Base-by-base conservation (phyloP, 2,888 invertebrate species). In the Phrixothrix hirtus region DNA sequence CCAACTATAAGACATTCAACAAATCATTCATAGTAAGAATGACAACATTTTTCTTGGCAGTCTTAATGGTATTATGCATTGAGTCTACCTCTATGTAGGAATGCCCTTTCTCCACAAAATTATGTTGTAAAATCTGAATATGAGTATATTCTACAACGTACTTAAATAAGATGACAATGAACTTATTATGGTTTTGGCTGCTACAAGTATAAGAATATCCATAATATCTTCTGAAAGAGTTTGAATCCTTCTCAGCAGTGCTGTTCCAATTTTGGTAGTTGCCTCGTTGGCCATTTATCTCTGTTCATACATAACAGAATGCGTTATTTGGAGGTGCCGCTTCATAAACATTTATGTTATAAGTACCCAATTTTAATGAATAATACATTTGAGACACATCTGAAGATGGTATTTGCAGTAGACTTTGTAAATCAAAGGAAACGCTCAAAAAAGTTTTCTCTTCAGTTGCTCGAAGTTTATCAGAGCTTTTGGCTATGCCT, bases 281-380 rank as follows among this genome's bases (percentile, higher is more conserved):
- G 11, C 36, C 21, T 11, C 21, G 9, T 36, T 36, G 17, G 10
- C 17, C 21, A 55, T 36, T 36, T 21, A 17, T 11, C 25, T 36
- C 21, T 6, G 21, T 36, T 21, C 36, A 36, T 2, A 21, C 10
- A 38, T 27, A 38, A 16, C 29, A 39, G 29, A 29, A 29, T 15
- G 15, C 29, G 15, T 9, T 17, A 11, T 67, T 63, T 39, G 64
- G 61, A 6, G 42, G 31, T 13, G 58, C 57, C 14, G 60, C 58
- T 59, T 68, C 66, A 48, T 68, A 67, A 43, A 68, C 57, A 31
- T 61, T 67, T 7, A 67, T 59, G 57, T 66, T 68, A 47, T 60
- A 61, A n/a, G 52, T 56, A 45, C 58, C 58, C 26, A 65, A 29
- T 56, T 67, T 67, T 42, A 62, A 42, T 39, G 59, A 58, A 45